Evolutionary conservation across 2,888 invertebrate species (phyloP).

Genomic region (Dichetophora obliterata): DNA sequence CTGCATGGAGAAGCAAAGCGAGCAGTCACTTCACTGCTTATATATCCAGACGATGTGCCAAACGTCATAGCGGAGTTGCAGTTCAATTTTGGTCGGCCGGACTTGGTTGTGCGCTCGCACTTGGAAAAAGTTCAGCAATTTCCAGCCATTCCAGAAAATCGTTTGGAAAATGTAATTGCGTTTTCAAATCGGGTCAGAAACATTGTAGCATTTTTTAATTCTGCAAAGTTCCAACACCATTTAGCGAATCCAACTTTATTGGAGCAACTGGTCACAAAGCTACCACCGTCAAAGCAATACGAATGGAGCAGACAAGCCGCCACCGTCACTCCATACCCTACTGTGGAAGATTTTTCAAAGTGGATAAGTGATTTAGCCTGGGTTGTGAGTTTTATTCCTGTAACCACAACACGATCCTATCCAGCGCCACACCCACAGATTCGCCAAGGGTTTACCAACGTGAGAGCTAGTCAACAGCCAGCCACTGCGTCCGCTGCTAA

Average conservation of each 20-base stretch:
- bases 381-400: background rate
- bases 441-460: background rate
- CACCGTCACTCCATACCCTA: background rate
- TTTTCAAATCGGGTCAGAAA: no score
- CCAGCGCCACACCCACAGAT: background rate
- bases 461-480: no score
- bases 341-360: no score
- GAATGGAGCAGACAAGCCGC: background rate
- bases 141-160: no score
- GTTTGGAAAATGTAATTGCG: no score
- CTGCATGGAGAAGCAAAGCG: slow-evolving; percentile 35
- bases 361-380: no score
- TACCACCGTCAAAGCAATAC: background rate
- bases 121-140: no score
- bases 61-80: no score
- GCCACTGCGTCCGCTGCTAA: no score
- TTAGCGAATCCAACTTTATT: slow-evolving; percentile 27
- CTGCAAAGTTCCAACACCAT: slow-evolving; percentile 41
- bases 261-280: background rate
- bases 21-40: slow-evolving; percentile 40
- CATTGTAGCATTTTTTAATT: slow-evolving; percentile 39
- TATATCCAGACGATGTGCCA: no score
- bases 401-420: background rate
- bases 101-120: no score
- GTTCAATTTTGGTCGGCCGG: no score